Conservation (phyloP, 2,113 vertebrate genomes). For the Actinemys pallida region DNA sequence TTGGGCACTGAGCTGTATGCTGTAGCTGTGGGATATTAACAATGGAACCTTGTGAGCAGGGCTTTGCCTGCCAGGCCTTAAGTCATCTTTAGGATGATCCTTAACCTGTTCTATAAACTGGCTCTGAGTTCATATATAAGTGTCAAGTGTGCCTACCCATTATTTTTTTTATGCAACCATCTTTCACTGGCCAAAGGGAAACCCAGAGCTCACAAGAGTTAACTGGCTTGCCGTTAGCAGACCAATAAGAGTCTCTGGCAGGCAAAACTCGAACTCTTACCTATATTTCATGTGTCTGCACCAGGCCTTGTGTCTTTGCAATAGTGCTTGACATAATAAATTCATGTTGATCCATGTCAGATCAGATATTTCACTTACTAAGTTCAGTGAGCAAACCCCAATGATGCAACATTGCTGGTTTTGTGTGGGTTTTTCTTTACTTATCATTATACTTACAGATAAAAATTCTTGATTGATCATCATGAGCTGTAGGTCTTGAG, state of each 20-base stretch:
- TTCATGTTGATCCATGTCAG: neutral
- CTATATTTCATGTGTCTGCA: neutral
- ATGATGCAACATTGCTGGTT: neutral
- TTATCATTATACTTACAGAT: neutral
- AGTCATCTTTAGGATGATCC: neutral
- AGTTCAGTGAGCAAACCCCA: neutral
- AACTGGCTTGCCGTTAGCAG: neutral
- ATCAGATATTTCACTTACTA: constrained; percentile 4
- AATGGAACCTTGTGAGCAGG: neutral
- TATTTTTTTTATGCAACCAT: neutral
- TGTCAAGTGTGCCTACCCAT: neutral
- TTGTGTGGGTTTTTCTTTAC: neutral
- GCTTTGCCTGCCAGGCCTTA: neutral
- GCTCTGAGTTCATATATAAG: neutral
- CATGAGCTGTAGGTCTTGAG: neutral
- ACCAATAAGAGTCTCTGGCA: neutral
- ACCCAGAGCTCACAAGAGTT: neutral
- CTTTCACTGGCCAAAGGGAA: neutral
- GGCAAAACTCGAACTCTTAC: neutral
- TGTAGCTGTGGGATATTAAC: neutral
- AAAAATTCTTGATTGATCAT: neutral
- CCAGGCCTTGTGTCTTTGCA: neutral
- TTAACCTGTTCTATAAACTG: neutral
- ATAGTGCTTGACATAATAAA: neutral
- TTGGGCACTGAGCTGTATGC: neutral